Evolutionary conservation across 2,888 invertebrate genomes (phyloP).

Genomic region (Dryobota labecula): DNA sequence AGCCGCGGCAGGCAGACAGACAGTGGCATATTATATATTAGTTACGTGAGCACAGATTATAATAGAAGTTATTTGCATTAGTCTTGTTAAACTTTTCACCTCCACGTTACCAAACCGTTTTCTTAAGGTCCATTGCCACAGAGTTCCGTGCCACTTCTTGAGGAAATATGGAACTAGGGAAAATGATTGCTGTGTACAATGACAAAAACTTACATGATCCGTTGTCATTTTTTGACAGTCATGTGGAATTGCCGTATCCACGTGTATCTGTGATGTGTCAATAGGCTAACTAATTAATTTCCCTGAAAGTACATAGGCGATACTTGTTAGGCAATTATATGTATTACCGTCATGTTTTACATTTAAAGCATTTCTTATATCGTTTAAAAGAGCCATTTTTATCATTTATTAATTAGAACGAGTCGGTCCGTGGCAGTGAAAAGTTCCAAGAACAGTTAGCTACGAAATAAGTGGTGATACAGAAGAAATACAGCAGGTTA

Average conservation of each 20-base stretch:
- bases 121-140: neutral
- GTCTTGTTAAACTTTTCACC: slow-evolving; percentile 26
- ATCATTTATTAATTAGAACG: neutral
- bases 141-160: neutral
- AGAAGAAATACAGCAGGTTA: slow-evolving; percentile 3
- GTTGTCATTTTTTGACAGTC: neutral
- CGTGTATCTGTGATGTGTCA: too few species aligned
- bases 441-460: slow-evolving; percentile 18
- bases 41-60: slow-evolving; percentile 27
- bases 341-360: neutral
- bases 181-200: neutral
- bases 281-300: neutral
- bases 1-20: slow-evolving; percentile 69
- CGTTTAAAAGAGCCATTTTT: neutral
- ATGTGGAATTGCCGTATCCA: neutral
- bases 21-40: slow-evolving; percentile 48
- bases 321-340: neutral
- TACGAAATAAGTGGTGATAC: slow-evolving; percentile 2
- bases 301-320: neutral
- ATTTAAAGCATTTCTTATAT: neutral
- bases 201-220: neutral
- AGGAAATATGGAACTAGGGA: neutral
- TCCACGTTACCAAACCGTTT: neutral
- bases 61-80: slow-evolving; percentile 10
- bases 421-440: neutral